Base-by-base conservation (phyloP, 2,113 vertebrate species). In the Pomatorhinus ruficollis region DNA sequence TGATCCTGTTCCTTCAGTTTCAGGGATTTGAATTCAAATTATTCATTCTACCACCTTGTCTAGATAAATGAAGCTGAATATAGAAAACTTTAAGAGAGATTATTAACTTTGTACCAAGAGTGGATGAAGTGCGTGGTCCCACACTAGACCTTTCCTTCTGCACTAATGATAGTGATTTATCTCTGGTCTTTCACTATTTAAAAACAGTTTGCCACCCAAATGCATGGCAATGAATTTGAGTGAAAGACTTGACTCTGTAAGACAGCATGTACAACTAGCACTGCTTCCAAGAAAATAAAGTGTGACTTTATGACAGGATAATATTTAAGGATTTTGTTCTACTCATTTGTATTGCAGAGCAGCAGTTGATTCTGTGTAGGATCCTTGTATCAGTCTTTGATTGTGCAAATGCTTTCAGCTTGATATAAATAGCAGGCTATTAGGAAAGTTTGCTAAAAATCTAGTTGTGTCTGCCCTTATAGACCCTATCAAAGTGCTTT, bases 1-100 rank as follows among this genome's bases (percentile, higher is more conserved):
- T 50, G 81, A 83, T 72, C 70, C 27, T 79, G 65, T 87, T 71
- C 44, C 71, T 87, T 91, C 42, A 39, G 23, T 81, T 92, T 71
- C 39, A 54, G 35, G 25, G 17, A 80, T 94, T 87, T 63, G 39
- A 85, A 70, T 83, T 90, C 17, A 88, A 80, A 93, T 77, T 80
- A 86, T 54, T 93, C 39, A 77, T 94, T 93, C 78, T 96, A 39
- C 27, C 57, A 78, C 45, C 54, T 87, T 69, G 42, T 39, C 45
- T 61, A 85, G 54, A 83, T 89, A 87, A 85, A 95, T 79, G 66
- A 94, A 93, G 39, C 59, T 57, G 40, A 85, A 68, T 84, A 64
- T 17, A 53, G 53, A 84, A 94, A 95, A 56, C 42, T 95, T 89
- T 63, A 52, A 49, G 64, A 69, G 59, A 89, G 6, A 74, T 89